Evolutionary conservation across 1,140 invertebrate species (phyloP).

Genomic region (Ladona fulva): DNA sequence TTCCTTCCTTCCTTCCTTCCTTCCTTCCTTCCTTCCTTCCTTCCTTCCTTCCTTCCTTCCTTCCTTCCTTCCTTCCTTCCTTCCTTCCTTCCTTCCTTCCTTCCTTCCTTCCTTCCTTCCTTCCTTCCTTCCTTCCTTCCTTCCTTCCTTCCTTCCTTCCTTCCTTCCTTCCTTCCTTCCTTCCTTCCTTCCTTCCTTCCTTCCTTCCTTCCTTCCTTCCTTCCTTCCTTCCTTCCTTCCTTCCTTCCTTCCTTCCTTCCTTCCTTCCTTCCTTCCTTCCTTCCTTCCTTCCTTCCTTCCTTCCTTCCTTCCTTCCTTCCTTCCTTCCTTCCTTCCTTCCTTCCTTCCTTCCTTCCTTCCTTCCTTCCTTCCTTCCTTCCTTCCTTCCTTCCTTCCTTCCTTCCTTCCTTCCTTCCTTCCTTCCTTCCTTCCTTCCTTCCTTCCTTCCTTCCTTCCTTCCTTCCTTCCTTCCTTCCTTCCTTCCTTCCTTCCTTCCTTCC

Average conservation of each 20-base stretch:
- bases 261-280: background rate
- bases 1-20: background rate
- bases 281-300: background rate
- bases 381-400: background rate
- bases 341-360: background rate
- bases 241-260: background rate
- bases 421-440: background rate
- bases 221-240: background rate
- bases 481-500: background rate
- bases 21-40: background rate
- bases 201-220: background rate
- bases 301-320: background rate
- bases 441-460: background rate
- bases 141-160: background rate
- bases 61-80: background rate
- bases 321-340: background rate
- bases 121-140: background rate
- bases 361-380: background rate
- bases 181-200: background rate
- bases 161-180: background rate
- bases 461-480: background rate
- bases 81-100: background rate
- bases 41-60: background rate
- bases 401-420: background rate
- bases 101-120: background rate